These are phyloP conservation scores for Troides helena DNA, from an alignment of 2,888 invertebrate genomes.

Conservation along the genomic window DNA sequence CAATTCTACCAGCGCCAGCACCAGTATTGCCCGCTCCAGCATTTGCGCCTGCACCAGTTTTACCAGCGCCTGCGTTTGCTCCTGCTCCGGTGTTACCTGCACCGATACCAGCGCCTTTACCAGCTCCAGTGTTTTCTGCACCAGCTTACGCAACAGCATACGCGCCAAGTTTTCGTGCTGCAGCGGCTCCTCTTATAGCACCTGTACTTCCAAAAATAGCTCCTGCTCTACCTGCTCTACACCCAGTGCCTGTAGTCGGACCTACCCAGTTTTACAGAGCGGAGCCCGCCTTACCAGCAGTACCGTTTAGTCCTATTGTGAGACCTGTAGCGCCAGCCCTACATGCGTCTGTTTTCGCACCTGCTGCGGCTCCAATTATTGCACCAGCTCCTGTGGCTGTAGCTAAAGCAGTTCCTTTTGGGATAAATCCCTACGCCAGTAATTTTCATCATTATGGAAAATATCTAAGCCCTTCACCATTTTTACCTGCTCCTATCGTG, in stretches of 20 bases:
- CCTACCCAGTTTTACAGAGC: constrained; percentile 34
- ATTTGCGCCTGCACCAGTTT: constrained; percentile 41
- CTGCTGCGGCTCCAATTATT: constrained; percentile 39
- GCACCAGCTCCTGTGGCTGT: constrained; percentile 46
- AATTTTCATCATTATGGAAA: constrained; percentile 67
- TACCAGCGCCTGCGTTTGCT: constrained; percentile 38
- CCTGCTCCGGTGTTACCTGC: constrained; percentile 40
- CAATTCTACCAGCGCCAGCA: constrained; percentile 37
- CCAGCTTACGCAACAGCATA: constrained; percentile 36
- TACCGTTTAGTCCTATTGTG: constrained; percentile 52
- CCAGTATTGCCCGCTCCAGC: constrained; percentile 43
- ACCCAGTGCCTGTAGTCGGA: constrained; percentile 38
- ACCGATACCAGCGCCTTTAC: constrained; percentile 32
- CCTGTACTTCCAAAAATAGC: constrained; percentile 36
- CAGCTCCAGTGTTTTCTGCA: constrained; percentile 35
- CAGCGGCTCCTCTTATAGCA: constrained; percentile 34
- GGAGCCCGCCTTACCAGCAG: constrained; percentile 41
- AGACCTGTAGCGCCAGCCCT: constrained; percentile 42
- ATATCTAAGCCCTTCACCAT: constrained; percentile 44
- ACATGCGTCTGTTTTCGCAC: constrained; percentile 46
- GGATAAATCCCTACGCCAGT: constrained; percentile 34
- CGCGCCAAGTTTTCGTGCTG: constrained; percentile 29
- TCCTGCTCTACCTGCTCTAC: constrained; percentile 34
- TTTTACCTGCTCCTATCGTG: constrained; percentile 46
- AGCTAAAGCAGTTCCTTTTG: constrained; percentile 44